Conservation (phyloP, 2,888 invertebrate species). For the Stenodera caucasica region DNA sequence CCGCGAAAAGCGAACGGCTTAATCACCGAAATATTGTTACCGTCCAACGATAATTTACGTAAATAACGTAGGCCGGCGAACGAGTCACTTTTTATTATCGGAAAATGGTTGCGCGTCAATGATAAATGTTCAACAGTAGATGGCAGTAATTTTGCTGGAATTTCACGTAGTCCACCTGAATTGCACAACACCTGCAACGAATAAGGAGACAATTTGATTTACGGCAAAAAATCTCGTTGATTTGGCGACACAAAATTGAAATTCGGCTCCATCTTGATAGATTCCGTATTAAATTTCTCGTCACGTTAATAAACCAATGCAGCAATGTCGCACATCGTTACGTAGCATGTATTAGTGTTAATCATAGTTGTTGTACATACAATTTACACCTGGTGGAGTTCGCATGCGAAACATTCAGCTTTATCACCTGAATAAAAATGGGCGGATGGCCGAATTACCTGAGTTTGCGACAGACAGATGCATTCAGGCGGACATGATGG, state of each 20-base stretch:
- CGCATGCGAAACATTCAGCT: no score
- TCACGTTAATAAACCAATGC: constrained; percentile 2
- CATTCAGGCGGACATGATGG: constrained; percentile 79
- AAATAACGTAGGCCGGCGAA: constrained; percentile 79
- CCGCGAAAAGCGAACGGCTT: constrained; percentile 86
- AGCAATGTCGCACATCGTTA: no score
- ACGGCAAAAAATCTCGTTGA: background rate
- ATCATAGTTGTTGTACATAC: no score
- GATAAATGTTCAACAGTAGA: constrained; percentile 81
- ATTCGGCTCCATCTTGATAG: background rate
- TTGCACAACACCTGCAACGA: constrained; percentile 80
- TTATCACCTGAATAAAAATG: no score
- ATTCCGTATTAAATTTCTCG: background rate
- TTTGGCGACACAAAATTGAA: background rate
- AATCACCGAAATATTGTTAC: constrained; percentile 82
- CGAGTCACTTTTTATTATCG: constrained; percentile 78
- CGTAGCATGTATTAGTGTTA: no score
- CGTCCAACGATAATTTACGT: constrained; percentile 80
- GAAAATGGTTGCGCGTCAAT: constrained; percentile 82
- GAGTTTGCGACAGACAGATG: constrained; percentile 83
- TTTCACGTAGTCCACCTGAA: constrained; percentile 78
- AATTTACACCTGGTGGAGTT: no score
- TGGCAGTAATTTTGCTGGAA: constrained; percentile 75
- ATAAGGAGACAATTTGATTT: constrained; percentile 30
- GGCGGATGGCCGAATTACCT: constrained; percentile 67